phyloP scores from a whole-genome alignment of 2,113 vertebrate genomes.

The Muscicapa adusta region DNA sequence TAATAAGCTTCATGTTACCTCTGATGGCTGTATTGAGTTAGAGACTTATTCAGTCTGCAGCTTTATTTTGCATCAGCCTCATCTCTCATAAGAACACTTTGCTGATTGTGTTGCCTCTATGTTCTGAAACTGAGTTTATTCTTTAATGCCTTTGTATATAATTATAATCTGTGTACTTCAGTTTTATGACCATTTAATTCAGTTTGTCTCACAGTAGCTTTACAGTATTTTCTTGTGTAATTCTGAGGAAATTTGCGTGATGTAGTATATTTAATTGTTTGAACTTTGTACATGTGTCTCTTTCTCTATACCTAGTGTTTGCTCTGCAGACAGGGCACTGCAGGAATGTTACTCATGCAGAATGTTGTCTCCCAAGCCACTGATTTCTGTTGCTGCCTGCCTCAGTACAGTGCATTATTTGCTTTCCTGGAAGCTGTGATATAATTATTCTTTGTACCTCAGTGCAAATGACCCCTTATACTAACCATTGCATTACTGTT shows the following conservation, averaged over 20 bases:
- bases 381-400: neutral
- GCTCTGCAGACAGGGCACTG: neutral
- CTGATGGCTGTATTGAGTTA: conserved; percentile 1
- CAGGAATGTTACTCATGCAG: neutral
- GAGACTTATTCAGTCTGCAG: neutral
- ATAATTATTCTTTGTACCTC: neutral
- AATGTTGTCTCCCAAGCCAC: neutral
- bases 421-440: neutral
- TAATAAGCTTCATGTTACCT: conserved; percentile 16
- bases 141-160: neutral
- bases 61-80: neutral
- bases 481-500: neutral
- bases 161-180: neutral
- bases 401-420: neutral
- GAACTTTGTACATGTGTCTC: fast-evolving
- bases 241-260: neutral
- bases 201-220: neutral
- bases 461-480: neutral
- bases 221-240: neutral
- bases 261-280: neutral
- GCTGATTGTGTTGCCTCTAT: neutral
- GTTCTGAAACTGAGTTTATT: neutral
- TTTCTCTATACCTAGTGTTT: neutral
- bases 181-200: neutral
- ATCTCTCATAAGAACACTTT: neutral